Conservation (phyloP, 2,113 vertebrate species). For the Notothenia rossii region DNA sequence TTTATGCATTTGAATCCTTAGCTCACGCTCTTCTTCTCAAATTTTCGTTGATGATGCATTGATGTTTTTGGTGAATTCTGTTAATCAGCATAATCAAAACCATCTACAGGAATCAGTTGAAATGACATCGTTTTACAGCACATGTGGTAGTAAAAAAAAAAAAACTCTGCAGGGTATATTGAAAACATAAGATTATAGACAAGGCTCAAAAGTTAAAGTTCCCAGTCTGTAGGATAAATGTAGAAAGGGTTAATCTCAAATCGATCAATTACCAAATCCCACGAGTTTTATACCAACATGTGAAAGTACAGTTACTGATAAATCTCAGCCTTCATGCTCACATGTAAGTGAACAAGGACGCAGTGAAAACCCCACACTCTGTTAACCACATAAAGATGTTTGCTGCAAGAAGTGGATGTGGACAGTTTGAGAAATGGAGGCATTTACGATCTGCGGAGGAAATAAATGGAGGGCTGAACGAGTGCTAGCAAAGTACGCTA, state of each 20-base stretch:
- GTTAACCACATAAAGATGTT: slow-evolving; percentile 33
- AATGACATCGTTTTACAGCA: no score
- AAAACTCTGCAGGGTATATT: no score
- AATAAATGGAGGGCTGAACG: slow-evolving; percentile 63
- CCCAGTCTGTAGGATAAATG: not conserved
- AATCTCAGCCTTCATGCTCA: not conserved
- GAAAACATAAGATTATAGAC: no score
- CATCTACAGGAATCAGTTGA: no score
- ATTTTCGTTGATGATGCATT: no score
- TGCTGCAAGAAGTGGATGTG: slow-evolving; percentile 66
- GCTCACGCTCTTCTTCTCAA: no score
- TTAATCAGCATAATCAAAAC: no score
- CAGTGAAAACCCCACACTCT: slow-evolving; percentile 2
- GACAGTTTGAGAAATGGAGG: slow-evolving; percentile 76
- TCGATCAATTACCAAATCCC: not conserved
- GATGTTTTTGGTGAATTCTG: no score
- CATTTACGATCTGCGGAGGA: slow-evolving; percentile 39
- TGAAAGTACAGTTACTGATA: not conserved
- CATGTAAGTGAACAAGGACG: not conserved
- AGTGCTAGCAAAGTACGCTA: slow-evolving; percentile 67
- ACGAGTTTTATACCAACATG: not conserved
- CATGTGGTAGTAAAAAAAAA: no score
- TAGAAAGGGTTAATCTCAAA: not conserved
- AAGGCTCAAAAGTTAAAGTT: not conserved
- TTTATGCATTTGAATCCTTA: no score